These are phyloP conservation scores for Batillaria attramentaria DNA, from an alignment of 1,140 invertebrate species.

Conservation along the genomic window DNA sequence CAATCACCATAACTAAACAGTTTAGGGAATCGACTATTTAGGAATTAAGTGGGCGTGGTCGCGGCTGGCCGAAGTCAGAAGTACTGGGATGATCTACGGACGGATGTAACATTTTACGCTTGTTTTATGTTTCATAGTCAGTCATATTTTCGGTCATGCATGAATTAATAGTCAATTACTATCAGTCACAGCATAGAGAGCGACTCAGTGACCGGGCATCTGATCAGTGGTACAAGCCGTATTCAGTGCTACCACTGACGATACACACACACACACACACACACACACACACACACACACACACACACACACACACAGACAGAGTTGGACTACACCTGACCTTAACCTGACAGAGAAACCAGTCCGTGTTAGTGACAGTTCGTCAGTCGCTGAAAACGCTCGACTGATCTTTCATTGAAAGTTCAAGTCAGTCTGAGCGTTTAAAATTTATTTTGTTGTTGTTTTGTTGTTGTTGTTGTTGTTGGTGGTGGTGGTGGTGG, in stretches of 20 bases:
- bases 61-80: too few species aligned
- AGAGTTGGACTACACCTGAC: background rate
- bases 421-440: background rate
- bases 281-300: conserved; percentile 10
- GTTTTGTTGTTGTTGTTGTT: background rate
- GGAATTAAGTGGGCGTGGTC: too few species aligned
- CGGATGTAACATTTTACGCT: background rate
- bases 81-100: too few species aligned
- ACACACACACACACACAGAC: background rate
- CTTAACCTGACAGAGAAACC: background rate
- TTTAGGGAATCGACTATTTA: too few species aligned
- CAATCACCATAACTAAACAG: too few species aligned
- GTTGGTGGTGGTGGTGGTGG: too few species aligned
- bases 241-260: too few species aligned
- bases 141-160: background rate
- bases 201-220: too few species aligned
- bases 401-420: background rate
- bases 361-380: background rate
- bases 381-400: background rate
- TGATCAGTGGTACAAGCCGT: too few species aligned
- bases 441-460: background rate
- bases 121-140: background rate
- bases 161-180: background rate
- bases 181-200: too few species aligned
- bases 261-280: background rate